Base-by-base conservation (phyloP, 1,140 invertebrate genomes). In the Papilio polyxenes region DNA sequence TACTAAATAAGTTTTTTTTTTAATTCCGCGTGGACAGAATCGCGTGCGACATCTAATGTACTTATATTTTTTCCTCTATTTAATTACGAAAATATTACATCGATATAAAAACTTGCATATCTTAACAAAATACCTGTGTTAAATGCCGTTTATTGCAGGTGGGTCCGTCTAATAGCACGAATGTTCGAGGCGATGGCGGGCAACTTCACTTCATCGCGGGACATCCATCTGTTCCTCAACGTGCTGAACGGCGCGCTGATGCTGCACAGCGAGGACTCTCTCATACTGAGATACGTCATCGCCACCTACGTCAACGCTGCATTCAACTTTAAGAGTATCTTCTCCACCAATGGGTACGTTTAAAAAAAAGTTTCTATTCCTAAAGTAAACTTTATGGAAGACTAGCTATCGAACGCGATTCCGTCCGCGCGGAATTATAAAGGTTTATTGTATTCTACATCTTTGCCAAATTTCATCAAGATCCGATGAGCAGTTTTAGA, bases 101-200 rank as follows among this genome's bases (percentile, higher is more conserved):
- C 23, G 23, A 31, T 31, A 31, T 31, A 31, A 31, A 31, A 31
- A 31, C 23, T 31, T 31, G 23, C 23, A 31, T 31, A 31, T 31
- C 23, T 53, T 53, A 13, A 53, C 51, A 53, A 80, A 75, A 72
- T 15, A 81, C 20, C 7, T 48, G 74, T 79, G 44, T 40, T 53
- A 49, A 44, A 44, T 44, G 7, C 7, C 79, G 37, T 72, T 82
- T 31, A 56, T 88, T 80, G 56, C 82, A 95, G 94, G 94, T 99
- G 99, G 99, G 98, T 99, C 1, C 97, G 98, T 84, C 94, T 99
- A 31, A 99, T 99, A 85, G 97, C 98, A 0, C 96, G 98, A 75
- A 99, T 99, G 98, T 99, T 99, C 91, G 98, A 99, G 95, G 98
- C 98, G 0, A 99, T 99, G 98, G 98, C 98, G 5, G 98, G 98